Conservation (phyloP, 2,888 invertebrate genomes). For the Papilio protenor region DNA sequence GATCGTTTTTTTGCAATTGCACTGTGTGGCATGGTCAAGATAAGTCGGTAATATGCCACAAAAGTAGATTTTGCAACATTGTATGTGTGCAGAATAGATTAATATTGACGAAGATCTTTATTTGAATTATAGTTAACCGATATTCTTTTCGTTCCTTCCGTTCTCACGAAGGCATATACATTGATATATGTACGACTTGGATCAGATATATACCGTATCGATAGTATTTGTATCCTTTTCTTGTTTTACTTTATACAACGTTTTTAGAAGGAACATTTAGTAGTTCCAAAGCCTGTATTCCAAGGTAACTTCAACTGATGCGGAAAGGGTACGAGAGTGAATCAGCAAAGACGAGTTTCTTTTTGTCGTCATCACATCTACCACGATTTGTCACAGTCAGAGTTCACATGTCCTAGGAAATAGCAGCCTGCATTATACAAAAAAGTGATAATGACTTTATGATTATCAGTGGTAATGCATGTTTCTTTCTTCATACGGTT, state of each 20-base stretch:
- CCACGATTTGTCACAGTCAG: conserved; percentile 12
- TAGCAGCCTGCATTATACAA: conserved; percentile 3
- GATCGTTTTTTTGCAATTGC: conserved; percentile 15
- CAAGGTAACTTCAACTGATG: background rate
- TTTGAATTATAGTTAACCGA: too few relatives aligned
- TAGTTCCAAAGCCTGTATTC: background rate
- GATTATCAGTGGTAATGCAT: background rate
- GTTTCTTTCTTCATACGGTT: background rate
- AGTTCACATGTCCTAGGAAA: conserved; percentile 16
- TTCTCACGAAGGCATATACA: too few relatives aligned
- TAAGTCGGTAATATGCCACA: background rate
- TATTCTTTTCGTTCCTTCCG: too few relatives aligned
- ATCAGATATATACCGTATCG: too few relatives aligned
- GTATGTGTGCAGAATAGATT: too few relatives aligned
- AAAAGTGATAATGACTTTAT: conserved; percentile 9
- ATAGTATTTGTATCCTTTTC: background rate
- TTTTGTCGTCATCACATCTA: background rate
- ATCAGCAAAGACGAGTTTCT: background rate
- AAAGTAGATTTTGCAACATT: background rate
- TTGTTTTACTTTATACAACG: background rate
- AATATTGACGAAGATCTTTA: too few relatives aligned
- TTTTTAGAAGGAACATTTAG: background rate
- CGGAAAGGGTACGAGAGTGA: background rate
- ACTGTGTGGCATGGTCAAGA: background rate
- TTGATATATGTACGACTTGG: too few relatives aligned